Base-by-base conservation (phyloP, 2,113 vertebrate species). In the Calidris pugnax region DNA sequence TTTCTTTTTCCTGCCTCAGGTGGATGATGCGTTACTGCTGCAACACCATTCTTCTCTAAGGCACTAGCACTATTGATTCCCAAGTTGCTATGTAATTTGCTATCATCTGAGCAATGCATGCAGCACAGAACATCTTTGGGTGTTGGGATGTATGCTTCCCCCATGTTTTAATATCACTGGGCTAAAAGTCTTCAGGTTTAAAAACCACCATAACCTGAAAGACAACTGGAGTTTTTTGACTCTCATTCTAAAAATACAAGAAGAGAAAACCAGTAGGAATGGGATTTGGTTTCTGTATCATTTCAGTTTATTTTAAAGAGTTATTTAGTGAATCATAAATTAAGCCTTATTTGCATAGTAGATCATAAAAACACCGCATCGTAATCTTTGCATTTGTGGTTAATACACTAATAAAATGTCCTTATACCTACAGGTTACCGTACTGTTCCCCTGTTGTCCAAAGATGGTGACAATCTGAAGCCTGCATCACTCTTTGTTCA, bases 401-500 rank as follows among this genome's bases (percentile, higher is more conserved):
- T 71, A 51, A 39, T 24, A 30, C 15, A 41, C 68, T 96, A 84
- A 97, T 33, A 7, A 27, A 14, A 30, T 64, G 27, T 67, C 23
- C 33, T 93, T 96, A 3, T 19, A 35, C 95, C 97, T 96, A 45
- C 95, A 99, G 99, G 99, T 78, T 99, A 99, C 87, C 96, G 98
- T 8, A 98, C 95, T 5, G 67, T 99, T 66, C 99, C 99, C 4
- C 97, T 99, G 24, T 87, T 97, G 43, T 97, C 98, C 95, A 98
- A 51, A 96, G 62, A 97, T 0, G 98, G 98, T 17, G 94, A 63
- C 63, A 98, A 81, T 59, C 97, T 99, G 33, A 97, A 98, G 81
- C 96, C 98, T 43, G 98, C 99, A 51, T 98, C 98, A 0, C 97
- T 99, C 15, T 99, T 99, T 80, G 83, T 98, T 80, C 98, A 98